Evolutionary conservation across 1,140 invertebrate genomes (phyloP).

Genomic region (Penaeus chinensis): DNA sequence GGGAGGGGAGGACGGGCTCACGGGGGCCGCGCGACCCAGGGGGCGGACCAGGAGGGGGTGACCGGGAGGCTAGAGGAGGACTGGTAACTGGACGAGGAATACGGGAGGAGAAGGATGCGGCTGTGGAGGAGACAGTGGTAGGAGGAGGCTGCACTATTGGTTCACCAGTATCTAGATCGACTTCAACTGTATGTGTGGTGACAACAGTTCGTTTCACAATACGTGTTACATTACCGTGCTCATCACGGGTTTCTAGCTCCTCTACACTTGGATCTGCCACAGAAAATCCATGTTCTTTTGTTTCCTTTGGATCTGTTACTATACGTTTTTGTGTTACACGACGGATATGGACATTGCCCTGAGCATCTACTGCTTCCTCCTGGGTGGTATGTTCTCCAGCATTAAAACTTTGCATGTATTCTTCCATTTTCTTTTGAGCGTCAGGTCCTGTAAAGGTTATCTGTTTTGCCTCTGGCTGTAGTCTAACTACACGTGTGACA

Average conservation of each 20-base stretch:
- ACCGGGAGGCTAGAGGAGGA: slow-evolving; percentile 50
- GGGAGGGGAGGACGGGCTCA: slow-evolving; percentile 61
- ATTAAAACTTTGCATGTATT: slow-evolving; percentile 71
- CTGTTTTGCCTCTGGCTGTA: slow-evolving; percentile 71
- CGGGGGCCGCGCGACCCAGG: slow-evolving; percentile 59
- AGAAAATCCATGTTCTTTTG: slow-evolving; percentile 64
- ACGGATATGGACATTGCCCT: slow-evolving; percentile 72
- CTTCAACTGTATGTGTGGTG: slow-evolving; percentile 61
- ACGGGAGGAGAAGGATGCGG: slow-evolving; percentile 51
- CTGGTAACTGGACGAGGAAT: slow-evolving; percentile 56
- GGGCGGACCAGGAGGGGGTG: slow-evolving; percentile 58
- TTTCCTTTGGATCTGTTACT: slow-evolving; percentile 66
- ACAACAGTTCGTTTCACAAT: slow-evolving; percentile 63
- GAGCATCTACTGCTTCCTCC: slow-evolving; percentile 69
- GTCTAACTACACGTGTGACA: slow-evolving; percentile 68
- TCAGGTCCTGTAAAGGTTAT: slow-evolving; percentile 73
- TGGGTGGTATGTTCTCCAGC: slow-evolving; percentile 71
- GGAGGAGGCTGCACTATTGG: slow-evolving; percentile 41
- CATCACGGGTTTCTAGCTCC: slow-evolving; percentile 56
- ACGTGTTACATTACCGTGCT: slow-evolving; percentile 63
- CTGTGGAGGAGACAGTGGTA: slow-evolving; percentile 4
- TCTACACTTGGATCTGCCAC: slow-evolving; percentile 50
- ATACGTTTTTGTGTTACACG: slow-evolving; percentile 70
- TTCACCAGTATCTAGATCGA: slow-evolving; percentile 63
- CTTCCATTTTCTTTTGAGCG: slow-evolving; percentile 70